Percentiles rank a stretch among this genome's conserved stretches.
Conservation (phyloP, 2,797 vertebrate species). For the Enteromius trimaculatus region DNA sequence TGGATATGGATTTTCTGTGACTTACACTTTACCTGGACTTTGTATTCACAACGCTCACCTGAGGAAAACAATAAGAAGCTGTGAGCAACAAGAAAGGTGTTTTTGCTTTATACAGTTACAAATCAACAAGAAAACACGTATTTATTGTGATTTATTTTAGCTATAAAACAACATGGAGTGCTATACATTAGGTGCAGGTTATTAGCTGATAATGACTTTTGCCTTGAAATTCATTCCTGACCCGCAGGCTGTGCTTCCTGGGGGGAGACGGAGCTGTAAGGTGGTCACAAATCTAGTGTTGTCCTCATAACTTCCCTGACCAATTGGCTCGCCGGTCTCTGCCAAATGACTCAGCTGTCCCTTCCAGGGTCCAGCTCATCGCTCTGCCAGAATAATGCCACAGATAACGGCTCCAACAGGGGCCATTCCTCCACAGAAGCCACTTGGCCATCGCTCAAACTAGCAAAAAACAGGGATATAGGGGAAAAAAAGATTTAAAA, state of each 20-base stretch:
- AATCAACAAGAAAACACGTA: conserved; percentile 2
- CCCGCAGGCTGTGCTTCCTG: not conserved
- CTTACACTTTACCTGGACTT: not conserved
- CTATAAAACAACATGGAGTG: conserved; percentile 19
- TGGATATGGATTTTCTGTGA: not conserved
- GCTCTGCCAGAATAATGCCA: conserved; percentile 67
- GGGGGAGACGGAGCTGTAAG: not conserved
- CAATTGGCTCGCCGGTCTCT: conserved; percentile 45
- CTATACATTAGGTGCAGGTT: conserved; percentile 22
- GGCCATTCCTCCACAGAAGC: conserved; percentile 19
- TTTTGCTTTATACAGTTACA: not conserved
- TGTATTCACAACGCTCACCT: not conserved
- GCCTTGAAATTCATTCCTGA: not conserved
- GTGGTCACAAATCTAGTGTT: conserved; percentile 38
- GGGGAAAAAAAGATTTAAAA: conserved; percentile 1
- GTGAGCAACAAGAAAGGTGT: not conserved
- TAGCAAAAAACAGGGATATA: not conserved
- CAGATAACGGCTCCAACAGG: conserved; percentile 34
- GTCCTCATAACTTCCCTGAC: conserved; percentile 64
- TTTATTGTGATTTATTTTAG: conserved; percentile 4
- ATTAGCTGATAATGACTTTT: conserved; percentile 36
- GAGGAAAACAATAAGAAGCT: not conserved
- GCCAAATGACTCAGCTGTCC: conserved; percentile 62
- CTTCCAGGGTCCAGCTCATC: conserved; percentile 63
- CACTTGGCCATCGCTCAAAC: conserved; percentile 12